Percentiles rank a stretch among this genome's conserved stretches.
Conservation (phyloP, 2,113 vertebrate species). For the Gavialis gangeticus region DNA sequence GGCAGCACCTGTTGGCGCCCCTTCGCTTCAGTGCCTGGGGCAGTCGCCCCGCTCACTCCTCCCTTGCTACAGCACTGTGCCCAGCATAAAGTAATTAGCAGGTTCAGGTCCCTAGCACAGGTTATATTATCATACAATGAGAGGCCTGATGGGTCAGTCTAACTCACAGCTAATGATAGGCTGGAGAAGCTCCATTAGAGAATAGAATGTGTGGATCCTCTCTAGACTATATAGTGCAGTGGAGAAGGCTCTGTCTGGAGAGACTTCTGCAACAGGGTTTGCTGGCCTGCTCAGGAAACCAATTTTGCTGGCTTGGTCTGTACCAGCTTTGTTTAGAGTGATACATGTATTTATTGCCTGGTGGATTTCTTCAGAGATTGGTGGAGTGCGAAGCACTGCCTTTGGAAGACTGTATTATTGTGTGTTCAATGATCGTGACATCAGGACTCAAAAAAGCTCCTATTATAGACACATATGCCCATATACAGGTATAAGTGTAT, state of each 20-base stretch:
- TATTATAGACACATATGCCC: too few species aligned
- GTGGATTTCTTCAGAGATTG: too few species aligned
- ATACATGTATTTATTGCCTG: too few species aligned
- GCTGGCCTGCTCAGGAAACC: not conserved
- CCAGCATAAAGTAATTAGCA: not conserved
- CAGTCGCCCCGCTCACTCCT: too few species aligned
- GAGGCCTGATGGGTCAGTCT: not conserved
- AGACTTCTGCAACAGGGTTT: not conserved
- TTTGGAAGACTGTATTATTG: too few species aligned
- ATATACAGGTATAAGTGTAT: too few species aligned
- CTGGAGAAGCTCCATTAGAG: not conserved
- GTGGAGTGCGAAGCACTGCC: too few species aligned
- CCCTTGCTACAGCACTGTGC: too few species aligned
- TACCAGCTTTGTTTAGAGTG: not conserved
- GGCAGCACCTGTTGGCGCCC: too few species aligned
- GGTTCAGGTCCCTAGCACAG: not conserved
- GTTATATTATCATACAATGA: not conserved
- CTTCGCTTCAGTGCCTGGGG: too few species aligned
- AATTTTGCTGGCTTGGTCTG: not conserved
- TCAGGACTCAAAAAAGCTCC: too few species aligned
- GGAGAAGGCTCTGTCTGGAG: rapidly evolving
- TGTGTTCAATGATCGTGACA: too few species aligned
- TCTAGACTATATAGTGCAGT: not conserved
- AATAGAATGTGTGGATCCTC: not conserved
- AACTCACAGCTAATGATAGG: not conserved